Conservation (phyloP, 2,797 vertebrate genomes). For the Prunella strophiata region DNA sequence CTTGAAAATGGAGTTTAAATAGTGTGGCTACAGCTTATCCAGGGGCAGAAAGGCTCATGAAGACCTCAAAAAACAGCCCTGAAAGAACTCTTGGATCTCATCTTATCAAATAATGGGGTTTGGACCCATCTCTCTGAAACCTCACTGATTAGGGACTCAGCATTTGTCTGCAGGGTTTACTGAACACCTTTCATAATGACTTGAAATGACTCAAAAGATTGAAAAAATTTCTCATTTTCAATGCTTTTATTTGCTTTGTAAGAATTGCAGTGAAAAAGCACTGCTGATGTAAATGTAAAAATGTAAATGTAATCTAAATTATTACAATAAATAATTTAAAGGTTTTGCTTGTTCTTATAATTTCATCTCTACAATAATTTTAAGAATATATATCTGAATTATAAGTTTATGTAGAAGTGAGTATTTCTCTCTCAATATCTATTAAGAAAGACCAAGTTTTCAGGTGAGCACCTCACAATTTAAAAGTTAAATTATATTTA, state of each 20-base stretch:
- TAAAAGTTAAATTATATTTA: not conserved
- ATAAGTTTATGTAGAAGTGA: not conserved
- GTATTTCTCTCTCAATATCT: not conserved
- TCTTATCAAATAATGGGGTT: not conserved
- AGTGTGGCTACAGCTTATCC: not conserved
- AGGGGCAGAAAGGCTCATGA: not conserved
- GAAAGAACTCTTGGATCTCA: not conserved
- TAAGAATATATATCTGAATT: not conserved
- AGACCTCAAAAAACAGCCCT: not conserved
- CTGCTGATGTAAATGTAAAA: not conserved
- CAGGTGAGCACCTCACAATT: not conserved
- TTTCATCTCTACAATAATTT: not conserved
- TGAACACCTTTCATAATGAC: not conserved
- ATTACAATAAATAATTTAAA: not conserved
- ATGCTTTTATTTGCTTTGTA: not conserved
- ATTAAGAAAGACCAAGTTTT: not conserved
- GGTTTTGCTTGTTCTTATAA: not conserved
- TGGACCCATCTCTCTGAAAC: not conserved
- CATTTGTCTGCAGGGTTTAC: not conserved
- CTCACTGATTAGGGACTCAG: not conserved
- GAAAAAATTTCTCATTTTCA: not conserved
- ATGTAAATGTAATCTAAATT: not conserved
- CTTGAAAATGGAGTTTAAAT: not conserved
- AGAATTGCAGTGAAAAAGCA: not conserved
- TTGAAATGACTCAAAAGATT: not conserved